Base-by-base conservation (phyloP, 2,888 invertebrate species). In the Balanococcus diminutus region DNA sequence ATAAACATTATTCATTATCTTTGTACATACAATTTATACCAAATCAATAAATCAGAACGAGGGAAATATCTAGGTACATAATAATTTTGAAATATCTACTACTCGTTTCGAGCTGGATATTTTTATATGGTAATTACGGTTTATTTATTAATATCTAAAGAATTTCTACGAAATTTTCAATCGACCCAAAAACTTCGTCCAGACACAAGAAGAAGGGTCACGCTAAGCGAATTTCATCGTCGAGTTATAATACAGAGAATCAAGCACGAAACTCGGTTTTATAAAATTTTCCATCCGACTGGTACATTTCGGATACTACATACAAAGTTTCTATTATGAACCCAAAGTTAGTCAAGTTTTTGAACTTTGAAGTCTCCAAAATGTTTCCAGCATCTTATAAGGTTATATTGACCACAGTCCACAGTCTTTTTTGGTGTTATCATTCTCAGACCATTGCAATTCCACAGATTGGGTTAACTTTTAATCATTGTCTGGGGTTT, bases 401-500 rank as follows among this genome's bases (percentile, higher is more conserved):
- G 67, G 28, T 67, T 67, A 67, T 67, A 67, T 67, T 67, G 67
- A 67, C 67, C 67, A 28, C 67, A 67, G 28, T 67, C 56, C 56
- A 19, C 56, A 19, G 22, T 56, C 56, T 56, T 36, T 36, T 4
- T 28, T 28, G 28, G 67, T 31, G 67, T 28, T 67, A 67, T 28
- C 25, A 16, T 16, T 25, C 14, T 11, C 67, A 67, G 67, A 67
- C 67, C 67, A 1, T 67, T 16, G 25, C 25, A 11, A 67, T 14
- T 28, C 19, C 28, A 28, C 16, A 19, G 28, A 28, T 28, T 67
- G 67, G 67, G 28, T 67, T 14, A 67, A 67, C 28, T 67, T 67
- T 67, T 16, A 67, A 67, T 67, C 16, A 28, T 25, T 67, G 67
- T 67, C 67, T 67, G 28, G 28, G 67, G 67, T 67, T 67, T 56